Evolutionary conservation across 2,888 invertebrate genomes (phyloP), one percentile per base, ranked within the genome.

Genomic region (Pyrocoelia pectoralis): DNA sequence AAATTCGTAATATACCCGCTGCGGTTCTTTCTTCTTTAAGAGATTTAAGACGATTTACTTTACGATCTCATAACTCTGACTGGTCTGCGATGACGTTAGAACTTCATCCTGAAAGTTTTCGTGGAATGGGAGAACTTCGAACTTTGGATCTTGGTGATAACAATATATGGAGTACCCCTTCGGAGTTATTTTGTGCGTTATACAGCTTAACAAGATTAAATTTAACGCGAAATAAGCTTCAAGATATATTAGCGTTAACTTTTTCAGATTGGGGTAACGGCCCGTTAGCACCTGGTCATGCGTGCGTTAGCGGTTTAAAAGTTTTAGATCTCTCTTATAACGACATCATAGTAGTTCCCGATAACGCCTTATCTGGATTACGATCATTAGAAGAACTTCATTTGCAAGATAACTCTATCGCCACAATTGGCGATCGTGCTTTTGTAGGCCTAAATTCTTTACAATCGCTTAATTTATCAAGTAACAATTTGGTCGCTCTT

Each of bases 21-120:
- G 88, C 88, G 40, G 89, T 89, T 52, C 83, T 94, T 71, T 83
- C 87, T 18, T 86, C 88, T 51, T 83, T 92, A 29, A 86, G 86
- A 72, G 88, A 89, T 73, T 81, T 94, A 18, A 83, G 87, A 53
- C 85, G 85, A 67, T 81, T 94, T 54, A 86, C 88, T 24, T 81
- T 94, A 69, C 85, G 90, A 50, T 92, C 92, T 13, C 90, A 89
- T 77, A 92, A 92, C 77, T 89, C 89, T 19, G 91, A 92, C 76
- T 92, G 92, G 91, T 89, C 91, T 10, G 88, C 90, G 14, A 89
- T 91, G 88, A 89, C 89, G 17, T 84, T 92, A 82, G 91, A 92
- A 72, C 84, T 92, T 66, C 88, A 89, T 73, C 84, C 88, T 41
- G 90, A 90, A 74, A 89, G 90, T 63, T 87, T 93, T 65, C 83